Evolutionary conservation across 2,797 vertebrate genomes (phyloP).

Genomic region (Morus bassanus): DNA sequence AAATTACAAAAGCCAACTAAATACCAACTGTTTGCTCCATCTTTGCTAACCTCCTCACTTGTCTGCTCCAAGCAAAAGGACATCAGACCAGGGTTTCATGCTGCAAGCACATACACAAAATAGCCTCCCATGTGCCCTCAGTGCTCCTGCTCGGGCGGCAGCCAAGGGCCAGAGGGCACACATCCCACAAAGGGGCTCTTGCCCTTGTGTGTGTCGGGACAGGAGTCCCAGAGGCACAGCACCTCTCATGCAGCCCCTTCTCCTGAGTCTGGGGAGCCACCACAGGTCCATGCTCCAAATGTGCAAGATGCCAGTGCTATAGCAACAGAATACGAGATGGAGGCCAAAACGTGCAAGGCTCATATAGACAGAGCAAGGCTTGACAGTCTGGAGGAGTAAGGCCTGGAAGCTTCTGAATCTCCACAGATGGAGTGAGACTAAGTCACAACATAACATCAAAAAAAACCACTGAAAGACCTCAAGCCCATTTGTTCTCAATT

Average conservation of each 20-base stretch:
- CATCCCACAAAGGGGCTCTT: rapidly evolving
- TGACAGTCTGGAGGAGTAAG: background rate
- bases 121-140: background rate
- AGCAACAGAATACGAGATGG: background rate
- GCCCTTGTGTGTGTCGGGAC: rapidly evolving
- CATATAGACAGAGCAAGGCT: background rate
- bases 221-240: background rate
- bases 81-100: background rate
- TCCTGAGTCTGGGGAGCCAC: background rate
- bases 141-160: background rate
- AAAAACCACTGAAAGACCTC: background rate
- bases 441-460: background rate
- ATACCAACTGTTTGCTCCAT: background rate
- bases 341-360: background rate
- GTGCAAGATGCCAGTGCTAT: background rate
- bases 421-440: background rate
- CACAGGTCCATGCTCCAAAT: background rate
- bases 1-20: background rate
- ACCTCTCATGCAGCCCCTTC: background rate
- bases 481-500: background rate
- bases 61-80: background rate
- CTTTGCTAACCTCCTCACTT: background rate
- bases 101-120: background rate
- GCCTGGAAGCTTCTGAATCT: background rate
- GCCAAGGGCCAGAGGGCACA: no score